phyloP scores from a whole-genome alignment of 2,888 invertebrate species.

The Lasioglossum morio region DNA sequence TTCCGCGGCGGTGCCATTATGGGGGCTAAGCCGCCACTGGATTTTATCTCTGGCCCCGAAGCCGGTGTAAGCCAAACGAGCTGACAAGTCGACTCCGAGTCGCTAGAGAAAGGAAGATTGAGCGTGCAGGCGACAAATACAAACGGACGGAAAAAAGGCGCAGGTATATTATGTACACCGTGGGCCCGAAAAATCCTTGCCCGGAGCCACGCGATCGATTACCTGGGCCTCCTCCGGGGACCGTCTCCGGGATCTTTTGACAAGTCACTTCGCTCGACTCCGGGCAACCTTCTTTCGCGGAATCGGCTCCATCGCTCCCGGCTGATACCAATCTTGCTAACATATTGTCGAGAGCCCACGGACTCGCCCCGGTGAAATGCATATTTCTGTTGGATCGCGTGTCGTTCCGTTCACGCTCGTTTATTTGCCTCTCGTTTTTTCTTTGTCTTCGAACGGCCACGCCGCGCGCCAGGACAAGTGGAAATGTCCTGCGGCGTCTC shows the following conservation, averaged over 20 bases:
- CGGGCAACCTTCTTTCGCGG: constrained; percentile 65
- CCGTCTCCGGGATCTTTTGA: constrained; percentile 63
- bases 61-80: constrained; percentile 63
- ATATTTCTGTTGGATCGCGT: constrained; percentile 53
- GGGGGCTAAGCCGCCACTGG: constrained; percentile 69
- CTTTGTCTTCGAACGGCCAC: not conserved
- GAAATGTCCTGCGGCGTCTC: constrained; percentile 19
- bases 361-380: constrained; percentile 50
- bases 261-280: constrained; percentile 68
- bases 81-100: constrained; percentile 52
- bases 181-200: constrained; percentile 51
- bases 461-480: constrained; percentile 1
- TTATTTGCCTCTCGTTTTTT: constrained; percentile 23
- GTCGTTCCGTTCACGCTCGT: constrained; percentile 34
- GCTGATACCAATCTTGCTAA: constrained; percentile 64
- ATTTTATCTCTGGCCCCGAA: constrained; percentile 65
- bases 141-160: constrained; percentile 27
- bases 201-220: constrained; percentile 69
- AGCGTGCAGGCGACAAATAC: constrained; percentile 40
- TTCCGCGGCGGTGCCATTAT: constrained; percentile 66
- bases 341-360: constrained; percentile 34
- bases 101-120: constrained; percentile 40
- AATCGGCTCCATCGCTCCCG: constrained; percentile 61
- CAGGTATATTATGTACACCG: constrained; percentile 29
- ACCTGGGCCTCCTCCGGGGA: constrained; percentile 48